phyloP scores from a whole-genome alignment of 64 coral and sea anemone species.

The Anthopleura sola region DNA sequence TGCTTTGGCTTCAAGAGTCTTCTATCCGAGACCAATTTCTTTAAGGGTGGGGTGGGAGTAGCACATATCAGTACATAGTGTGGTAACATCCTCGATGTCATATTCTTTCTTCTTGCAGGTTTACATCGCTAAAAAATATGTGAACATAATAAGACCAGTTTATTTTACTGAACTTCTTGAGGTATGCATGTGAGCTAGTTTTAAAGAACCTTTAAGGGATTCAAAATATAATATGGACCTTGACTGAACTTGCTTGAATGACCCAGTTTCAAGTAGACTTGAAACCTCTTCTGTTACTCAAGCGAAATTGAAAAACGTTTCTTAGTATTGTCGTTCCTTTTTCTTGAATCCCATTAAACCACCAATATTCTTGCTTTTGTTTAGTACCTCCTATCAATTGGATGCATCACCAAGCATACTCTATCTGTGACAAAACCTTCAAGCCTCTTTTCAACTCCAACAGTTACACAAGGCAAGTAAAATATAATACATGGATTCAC shows the following conservation, averaged over 20 bases:
- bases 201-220: too few species aligned
- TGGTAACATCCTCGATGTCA: neutral
- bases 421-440: neutral
- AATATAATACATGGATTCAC: too few species aligned
- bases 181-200: neutral
- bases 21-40: too few species aligned
- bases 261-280: too few species aligned
- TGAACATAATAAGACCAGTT: neutral
- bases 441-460: neutral
- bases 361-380: neutral
- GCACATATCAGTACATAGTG: too few species aligned
- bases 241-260: too few species aligned
- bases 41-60: too few species aligned
- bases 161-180: neutral
- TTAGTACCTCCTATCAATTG: neutral
- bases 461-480: neutral
- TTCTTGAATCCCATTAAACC: neutral
- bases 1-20: too few species aligned
- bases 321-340: too few species aligned
- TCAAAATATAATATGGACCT: too few species aligned
- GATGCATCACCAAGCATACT: constrained; percentile 2
- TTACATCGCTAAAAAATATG: neutral
- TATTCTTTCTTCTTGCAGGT: neutral
- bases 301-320: too few species aligned
- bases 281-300: too few species aligned